Evolutionary conservation across 2,888 invertebrate genomes (phyloP).

Genomic region (Microplitis deprimator): DNA sequence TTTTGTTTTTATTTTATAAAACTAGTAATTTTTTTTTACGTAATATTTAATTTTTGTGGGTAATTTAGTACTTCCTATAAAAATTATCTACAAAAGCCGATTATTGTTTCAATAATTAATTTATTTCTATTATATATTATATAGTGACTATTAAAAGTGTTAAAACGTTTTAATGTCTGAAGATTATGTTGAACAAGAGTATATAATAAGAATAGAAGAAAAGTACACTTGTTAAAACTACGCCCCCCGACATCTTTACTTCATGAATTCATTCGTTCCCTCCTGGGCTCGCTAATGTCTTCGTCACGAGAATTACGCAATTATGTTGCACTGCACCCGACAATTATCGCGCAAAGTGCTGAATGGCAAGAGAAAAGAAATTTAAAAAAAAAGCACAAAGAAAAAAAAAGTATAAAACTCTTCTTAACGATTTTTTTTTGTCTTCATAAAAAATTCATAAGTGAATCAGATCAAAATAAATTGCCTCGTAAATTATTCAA

Average conservation of each 20-base stretch:
- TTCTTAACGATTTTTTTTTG: conserved; percentile 6
- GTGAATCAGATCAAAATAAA: conserved; percentile 3
- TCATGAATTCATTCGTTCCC: conserved; percentile 27
- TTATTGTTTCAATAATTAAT: neutral
- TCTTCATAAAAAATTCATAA: neutral
- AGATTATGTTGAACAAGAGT: conserved; percentile 19
- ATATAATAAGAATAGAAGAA: conserved; percentile 22
- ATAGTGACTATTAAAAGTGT: neutral
- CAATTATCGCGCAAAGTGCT: conserved; percentile 62
- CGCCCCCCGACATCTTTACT: conserved; percentile 25
- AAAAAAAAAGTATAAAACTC: conserved; percentile 10
- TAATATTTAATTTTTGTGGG: no score
- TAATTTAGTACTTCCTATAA: no score
- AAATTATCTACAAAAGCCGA: neutral
- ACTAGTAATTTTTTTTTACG: no score
- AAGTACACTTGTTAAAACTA: conserved; percentile 28
- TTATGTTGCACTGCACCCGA: conserved; percentile 64
- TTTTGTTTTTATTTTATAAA: no score
- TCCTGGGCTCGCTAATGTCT: conserved; percentile 15
- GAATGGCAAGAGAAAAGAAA: conserved; percentile 49
- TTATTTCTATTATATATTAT: neutral
- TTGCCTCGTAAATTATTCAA: conserved; percentile 2
- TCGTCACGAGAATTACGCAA: conserved; percentile 64
- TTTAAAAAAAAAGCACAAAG: conserved; percentile 37
- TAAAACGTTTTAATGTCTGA: conserved; percentile 24